phyloP scores from a whole-genome alignment of 2,888 invertebrate genomes.

The Stenodema calcarata region DNA sequence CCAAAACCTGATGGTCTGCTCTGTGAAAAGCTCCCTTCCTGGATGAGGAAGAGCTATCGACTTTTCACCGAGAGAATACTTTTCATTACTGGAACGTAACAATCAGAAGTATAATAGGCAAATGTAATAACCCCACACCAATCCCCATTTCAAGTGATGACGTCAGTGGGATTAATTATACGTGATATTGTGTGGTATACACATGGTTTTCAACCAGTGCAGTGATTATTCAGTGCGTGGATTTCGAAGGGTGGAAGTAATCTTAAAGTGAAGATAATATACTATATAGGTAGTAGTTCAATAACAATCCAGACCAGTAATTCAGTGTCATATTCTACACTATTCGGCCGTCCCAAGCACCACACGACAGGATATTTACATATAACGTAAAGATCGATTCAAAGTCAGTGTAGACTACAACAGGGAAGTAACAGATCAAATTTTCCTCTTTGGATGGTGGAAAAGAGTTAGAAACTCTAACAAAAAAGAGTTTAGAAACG shows the following conservation, averaged over 20 bases:
- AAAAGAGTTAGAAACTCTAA: too few relatives aligned
- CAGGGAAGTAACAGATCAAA: too few relatives aligned
- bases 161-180: neutral
- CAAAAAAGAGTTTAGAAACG: too few relatives aligned
- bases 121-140: neutral
- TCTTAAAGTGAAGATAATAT: neutral
- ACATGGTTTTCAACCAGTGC: neutral
- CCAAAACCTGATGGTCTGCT: too few relatives aligned
- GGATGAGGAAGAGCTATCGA: too few relatives aligned
- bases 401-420: too few relatives aligned
- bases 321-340: neutral
- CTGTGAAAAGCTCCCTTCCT: too few relatives aligned
- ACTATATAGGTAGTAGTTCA: neutral
- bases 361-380: neutral
- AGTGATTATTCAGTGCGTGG: neutral
- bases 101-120: too few relatives aligned
- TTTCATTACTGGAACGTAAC: too few relatives aligned
- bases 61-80: too few relatives aligned
- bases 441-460: too few relatives aligned
- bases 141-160: neutral
- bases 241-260: neutral
- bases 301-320: neutral
- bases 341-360: neutral
- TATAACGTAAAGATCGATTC: too few relatives aligned
- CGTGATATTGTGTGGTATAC: neutral